Conservation (phyloP, 1,140 invertebrate species). For the Pararge aegeria region DNA sequence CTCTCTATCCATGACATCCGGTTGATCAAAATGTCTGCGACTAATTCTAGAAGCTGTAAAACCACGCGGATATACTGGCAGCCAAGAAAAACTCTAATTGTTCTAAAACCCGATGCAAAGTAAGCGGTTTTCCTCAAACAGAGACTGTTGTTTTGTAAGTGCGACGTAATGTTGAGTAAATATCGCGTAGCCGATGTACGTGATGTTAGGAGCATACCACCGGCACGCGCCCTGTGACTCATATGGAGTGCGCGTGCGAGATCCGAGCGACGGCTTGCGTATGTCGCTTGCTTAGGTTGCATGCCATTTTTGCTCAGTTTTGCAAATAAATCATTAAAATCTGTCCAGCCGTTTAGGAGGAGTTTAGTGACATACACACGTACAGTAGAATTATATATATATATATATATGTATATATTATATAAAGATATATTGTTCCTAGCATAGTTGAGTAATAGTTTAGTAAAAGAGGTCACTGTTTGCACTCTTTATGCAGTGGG, state of each 20-base stretch:
- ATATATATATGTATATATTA: no score
- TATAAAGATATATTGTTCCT: no score
- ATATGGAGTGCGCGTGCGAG: slow-evolving; percentile 17
- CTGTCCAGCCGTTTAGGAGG: no score
- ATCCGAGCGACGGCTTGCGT: not conserved
- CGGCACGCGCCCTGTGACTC: slow-evolving; percentile 27
- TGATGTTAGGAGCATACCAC: slow-evolving; percentile 24
- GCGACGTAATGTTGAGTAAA: not conserved
- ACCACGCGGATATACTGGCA: not conserved
- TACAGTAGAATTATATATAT: no score
- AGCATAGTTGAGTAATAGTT: no score
- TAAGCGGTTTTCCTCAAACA: slow-evolving; percentile 34
- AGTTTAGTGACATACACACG: no score
- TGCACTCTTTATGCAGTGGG: no score
- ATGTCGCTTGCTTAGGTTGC: not conserved
- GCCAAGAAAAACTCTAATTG: not conserved
- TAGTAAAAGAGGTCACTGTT: no score
- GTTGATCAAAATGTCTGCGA: no score
- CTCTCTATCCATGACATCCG: no score
- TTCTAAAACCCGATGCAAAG: slow-evolving; percentile 2
- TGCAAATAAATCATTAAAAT: no score
- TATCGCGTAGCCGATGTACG: slow-evolving; percentile 35
- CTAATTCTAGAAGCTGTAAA: not conserved
- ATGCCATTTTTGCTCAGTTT: no score
- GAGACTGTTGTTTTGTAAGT: not conserved